Conservation (phyloP, 1,140 invertebrate genomes). For the Campoletis sonorensis region DNA sequence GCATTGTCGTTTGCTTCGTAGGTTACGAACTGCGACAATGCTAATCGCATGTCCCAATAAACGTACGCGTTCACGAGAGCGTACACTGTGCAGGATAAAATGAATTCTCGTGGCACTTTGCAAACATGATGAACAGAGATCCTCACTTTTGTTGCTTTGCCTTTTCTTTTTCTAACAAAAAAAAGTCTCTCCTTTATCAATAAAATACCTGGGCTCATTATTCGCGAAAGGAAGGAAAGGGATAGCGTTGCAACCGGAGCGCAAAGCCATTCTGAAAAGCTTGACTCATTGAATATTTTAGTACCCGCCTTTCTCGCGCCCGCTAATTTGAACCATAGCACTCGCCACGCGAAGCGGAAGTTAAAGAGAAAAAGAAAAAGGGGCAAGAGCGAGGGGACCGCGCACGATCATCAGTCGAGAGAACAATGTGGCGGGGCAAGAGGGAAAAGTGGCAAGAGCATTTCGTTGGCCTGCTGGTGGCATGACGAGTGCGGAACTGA, state of each 20-base stretch:
- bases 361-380: conserved; percentile 4
- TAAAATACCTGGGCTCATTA: conserved; percentile 7
- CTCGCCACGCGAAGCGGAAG: neutral
- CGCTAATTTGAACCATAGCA: neutral
- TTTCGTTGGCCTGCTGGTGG: neutral
- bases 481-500: neutral
- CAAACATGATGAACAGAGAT: neutral
- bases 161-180: neutral
- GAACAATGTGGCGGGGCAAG: neutral
- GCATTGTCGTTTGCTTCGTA: neutral
- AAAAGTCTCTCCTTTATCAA: conserved; percentile 1
- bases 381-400: neutral
- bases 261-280: neutral
- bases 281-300: conserved; percentile 22
- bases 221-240: neutral
- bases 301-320: neutral
- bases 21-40: neutral
- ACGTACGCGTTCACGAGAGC: neutral
- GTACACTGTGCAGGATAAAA: neutral
- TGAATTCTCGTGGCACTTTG: neutral
- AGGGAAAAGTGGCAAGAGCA: conserved; percentile 10
- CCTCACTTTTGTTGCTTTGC: neutral
- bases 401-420: conserved; percentile 21
- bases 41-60: neutral
- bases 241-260: neutral